Base-by-base conservation (phyloP, 2,797 vertebrate species). In the Danio choprae region DNA sequence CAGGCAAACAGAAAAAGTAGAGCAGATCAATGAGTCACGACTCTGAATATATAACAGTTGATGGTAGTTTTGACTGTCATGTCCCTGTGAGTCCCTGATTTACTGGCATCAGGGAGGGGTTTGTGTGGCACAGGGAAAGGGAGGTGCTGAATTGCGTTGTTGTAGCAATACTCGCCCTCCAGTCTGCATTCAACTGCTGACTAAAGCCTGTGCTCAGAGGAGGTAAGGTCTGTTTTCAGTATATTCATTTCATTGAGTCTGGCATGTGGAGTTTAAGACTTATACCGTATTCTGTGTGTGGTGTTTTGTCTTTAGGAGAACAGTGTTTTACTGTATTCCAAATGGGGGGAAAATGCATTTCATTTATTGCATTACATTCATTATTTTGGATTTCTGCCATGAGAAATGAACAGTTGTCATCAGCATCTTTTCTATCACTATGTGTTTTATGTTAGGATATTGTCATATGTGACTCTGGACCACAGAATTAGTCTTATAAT, bases 201-300 rank as follows among this genome's bases (percentile, higher is more conserved):
- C 12, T 40, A 48, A 58, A 48, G 41, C 18, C 36, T 51, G 44
- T 4, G 12, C 4, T n/a, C 18, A 20, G 29, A 51, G 44, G 51
- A 60, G 76, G 76, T 79, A 70, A 70, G 56, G 20, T 41, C 55
- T 79, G n/a, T 60, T 79, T 78, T 78, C 64, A 78, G 1, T 11
- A 16, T 46, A 10, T 50, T 18, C 10, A 13, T 44, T 56, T 44
- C 12, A 58, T 22, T 8, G 6, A 72, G n/a, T 56, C 48, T 56
- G 18, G 13, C 53, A 29, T 16, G 18, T 18, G 7, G 2, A 41
- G 36, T 53, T 41, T 71, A 16, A 29, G 18, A 15, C 38, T 29
- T 36, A 10, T 36, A 10, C 6, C 41, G 18, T 55, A 1, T 43
- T 53, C 4, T 46, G 1, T 71, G 41, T 58, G 48, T 40, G 40